Evolutionary conservation across 2,113 vertebrate species (phyloP), one percentile per base, ranked within the genome.

Genomic region (Solenodon paradoxus): DNA sequence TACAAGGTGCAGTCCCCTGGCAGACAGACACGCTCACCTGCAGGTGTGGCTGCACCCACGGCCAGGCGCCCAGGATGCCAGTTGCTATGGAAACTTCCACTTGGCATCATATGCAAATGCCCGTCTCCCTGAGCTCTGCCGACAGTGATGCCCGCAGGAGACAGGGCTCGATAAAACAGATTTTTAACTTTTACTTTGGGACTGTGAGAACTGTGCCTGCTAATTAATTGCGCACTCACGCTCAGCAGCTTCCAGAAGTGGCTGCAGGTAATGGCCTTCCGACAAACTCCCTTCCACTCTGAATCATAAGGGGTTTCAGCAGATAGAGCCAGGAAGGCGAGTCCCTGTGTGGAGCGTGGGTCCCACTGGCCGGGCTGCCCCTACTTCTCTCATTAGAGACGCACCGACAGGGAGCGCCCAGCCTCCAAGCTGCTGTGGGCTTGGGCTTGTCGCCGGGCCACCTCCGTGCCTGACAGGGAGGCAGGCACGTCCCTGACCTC

Each of bases 51-150:
- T n/a, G n/a, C n/a, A n/a, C n/a, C n/a, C n/a, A n/a, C n/a, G n/a
- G n/a, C n/a, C n/a, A n/a, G n/a, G n/a, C n/a, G 10, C 32, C 0
- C 0, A 75, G 82, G 78, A 35, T 80, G 64, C 1, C 69, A 16
- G 94, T 97, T 95, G 68, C 96, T 40, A 95, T 95, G 93, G 96
- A 66, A 94, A 97, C 89, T 8, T 15, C 74, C 47, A 78, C 55
- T 85, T 72, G 95, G 84, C 88, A 68, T 78, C 8, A 0, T 38
- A 79, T 91, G 88, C 88, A 88, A 86, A 94, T 55, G 28, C 74
- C 94, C 16, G 77, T 59, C 94, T 95, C 79, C 71, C 89, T 53
- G 88, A 78, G 88, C 86, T 80, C 83, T 10, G 22, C 92, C 74
- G 86, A 57, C 95, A 84, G 85, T 16, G 71, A 81, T 0, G 45